Base-by-base conservation (phyloP, 2,888 invertebrate species). In the Coremacera marginata region DNA sequence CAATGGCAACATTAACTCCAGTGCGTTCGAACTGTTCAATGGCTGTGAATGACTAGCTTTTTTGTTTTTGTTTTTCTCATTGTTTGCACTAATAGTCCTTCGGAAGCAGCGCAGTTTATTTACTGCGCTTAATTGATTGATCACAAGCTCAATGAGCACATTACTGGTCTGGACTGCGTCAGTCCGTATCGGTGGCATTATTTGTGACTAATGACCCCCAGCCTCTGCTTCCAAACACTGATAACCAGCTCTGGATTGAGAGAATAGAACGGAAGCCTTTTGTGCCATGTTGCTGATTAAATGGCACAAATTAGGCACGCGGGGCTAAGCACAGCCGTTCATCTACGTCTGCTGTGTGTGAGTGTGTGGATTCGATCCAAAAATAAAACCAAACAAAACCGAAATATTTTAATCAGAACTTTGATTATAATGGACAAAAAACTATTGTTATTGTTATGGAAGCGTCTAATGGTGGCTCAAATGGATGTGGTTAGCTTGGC, bases 91-190 rank as follows among this genome's bases (percentile, higher is more conserved):
- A 72, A 72, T 62, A 62, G 72, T 70, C 57, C 57, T 19, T n/a
- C 34, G 70, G 31, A 31, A 34, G 70, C 37, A n/a, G 70, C 31
- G 19, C 31, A 44, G 31, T 55, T 51, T 65, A 74, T 67, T 74
- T 74, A 65, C 44, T 65, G 52, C 55, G 52, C 74, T 55, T 74
- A 74, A 74, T 74, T 65, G 74, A 74, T 74, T 74, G 55, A 65
- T 67, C 52, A 74, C 62, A 74, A 67, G 67, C 67, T 67, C 67
- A 44, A 37, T 60, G 72, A 44, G 44, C 31, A 55, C 31, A 34
- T 55, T 31, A 34, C 55, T n/a, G 63, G 27, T 63, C 63, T 31
- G 25, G 31, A 63, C 25, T 34, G 5, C 14, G 31, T n/a, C n/a
- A 27, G 31, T n/a, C n/a, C 34, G 25, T n/a, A 7, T n/a, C 16